Conservation (phyloP, 2,113 vertebrate genomes). For the Oceanites oceanicus region DNA sequence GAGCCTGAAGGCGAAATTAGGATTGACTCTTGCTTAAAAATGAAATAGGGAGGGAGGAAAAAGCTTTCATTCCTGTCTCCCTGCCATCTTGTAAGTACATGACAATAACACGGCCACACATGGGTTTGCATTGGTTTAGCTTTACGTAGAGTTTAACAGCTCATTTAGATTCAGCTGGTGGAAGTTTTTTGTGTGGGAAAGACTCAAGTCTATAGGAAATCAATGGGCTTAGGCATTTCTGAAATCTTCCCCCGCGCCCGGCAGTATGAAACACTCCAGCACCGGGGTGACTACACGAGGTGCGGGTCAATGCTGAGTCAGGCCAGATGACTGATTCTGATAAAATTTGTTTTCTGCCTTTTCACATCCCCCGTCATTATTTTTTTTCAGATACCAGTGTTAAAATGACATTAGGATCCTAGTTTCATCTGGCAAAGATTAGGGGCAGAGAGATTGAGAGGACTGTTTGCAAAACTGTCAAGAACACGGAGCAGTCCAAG, state of each 20-base stretch:
- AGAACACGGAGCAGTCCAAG: neutral
- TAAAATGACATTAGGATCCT: constrained; percentile 1
- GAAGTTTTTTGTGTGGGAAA: neutral
- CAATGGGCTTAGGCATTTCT: neutral
- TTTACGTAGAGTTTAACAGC: neutral
- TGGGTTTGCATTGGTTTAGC: neutral
- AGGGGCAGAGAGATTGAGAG: neutral
- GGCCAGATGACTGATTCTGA: neutral
- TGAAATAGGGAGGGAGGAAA: neutral
- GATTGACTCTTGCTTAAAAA: neutral
- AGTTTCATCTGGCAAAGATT: neutral
- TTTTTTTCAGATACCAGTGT: neutral
- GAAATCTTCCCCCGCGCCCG: neutral
- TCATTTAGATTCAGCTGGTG: constrained; percentile 32
- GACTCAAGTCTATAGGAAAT: neutral
- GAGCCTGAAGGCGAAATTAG: neutral
- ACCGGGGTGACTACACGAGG: neutral
- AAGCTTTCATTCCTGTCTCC: neutral
- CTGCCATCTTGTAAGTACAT: neutral
- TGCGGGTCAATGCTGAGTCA: neutral
- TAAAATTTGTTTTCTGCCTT: neutral
- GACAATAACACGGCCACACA: neutral
- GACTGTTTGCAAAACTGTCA: constrained; percentile 26
- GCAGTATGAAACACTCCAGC: neutral
- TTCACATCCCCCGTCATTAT: neutral